A percentile compares a stretch with the other conserved stretches of the same genome.
phyloP scores from a whole-genome alignment of 2,797 vertebrate species.

The Typhlichthys subterraneus region DNA sequence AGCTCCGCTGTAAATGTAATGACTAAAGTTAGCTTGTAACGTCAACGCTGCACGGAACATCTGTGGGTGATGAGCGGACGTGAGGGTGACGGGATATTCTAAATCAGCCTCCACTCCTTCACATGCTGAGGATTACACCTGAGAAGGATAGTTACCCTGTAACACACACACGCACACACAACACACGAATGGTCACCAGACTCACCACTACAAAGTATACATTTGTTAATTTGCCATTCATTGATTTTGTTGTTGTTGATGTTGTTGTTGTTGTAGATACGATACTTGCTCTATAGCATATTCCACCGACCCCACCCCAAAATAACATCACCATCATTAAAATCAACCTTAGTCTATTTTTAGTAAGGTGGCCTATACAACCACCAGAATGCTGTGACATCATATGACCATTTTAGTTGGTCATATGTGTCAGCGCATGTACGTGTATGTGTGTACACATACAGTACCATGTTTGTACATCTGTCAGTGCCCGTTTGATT shows the following conservation, averaged over 20 bases:
- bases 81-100: constrained; percentile 30
- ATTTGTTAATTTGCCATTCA: too few species aligned
- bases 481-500: not conserved
- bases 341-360: constrained; percentile 55
- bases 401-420: constrained; percentile 13
- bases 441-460: not conserved
- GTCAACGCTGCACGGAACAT: not conserved
- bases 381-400: constrained; percentile 44
- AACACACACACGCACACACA: constrained; percentile 15
- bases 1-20: not conserved
- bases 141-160: constrained; percentile 16
- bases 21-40: constrained; percentile 33
- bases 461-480: not conserved
- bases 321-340: constrained; percentile 7
- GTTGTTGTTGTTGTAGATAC: not conserved
- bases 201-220: too few species aligned
- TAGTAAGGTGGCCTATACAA: constrained; percentile 33
- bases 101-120: constrained; percentile 20
- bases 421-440: not conserved
- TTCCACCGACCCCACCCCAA: not conserved
- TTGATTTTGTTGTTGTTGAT: too few species aligned
- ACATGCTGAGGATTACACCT: constrained; percentile 40
- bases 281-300: not conserved
- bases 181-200: not conserved
- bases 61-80: constrained; percentile 10